Evolutionary conservation across 1,140 invertebrate genomes (phyloP), one percentile per base, ranked within the genome.

Genomic region (Microplitis demolitor): DNA sequence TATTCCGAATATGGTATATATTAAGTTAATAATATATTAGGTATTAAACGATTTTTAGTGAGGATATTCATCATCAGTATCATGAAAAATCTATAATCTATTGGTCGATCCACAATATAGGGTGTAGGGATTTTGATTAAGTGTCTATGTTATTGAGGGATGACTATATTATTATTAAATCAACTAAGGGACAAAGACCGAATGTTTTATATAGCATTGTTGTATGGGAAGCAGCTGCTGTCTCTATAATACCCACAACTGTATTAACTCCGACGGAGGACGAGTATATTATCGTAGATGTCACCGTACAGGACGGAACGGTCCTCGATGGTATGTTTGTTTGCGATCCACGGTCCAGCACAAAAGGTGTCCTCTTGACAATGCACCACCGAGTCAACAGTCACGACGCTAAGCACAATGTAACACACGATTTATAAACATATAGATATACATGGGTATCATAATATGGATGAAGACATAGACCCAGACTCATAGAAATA

Each of bases 141-240:
- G 39, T 85, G 79, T 76, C 78, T 58, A 4, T 13, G 24, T 16
- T 58, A 11, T 58, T 78, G 74, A 71, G 74, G 74, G 81, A 84
- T 79, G 79, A 83, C 82, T 84, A 84, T 79, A 85, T 86, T 85
- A 87, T 84, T 87, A 85, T 80, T 77, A 80, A 84, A 83, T 78
- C 73, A 61, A 77, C 79, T 76, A 83, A 77, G 78, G 72, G 62
- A 71, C 35, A 13, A 16, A 67, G 74, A 62, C 77, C 72, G 75
- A 31, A 58, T 58, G 24, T 58, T 45, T 45, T 45, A 45, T 45
- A 11, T 45, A 11, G 14, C 9, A 62, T 69, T 69, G 68, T 69
- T 37, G 33, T 5, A n/a, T 13, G 14, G 24, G 45, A 69, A 69
- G 68, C 68, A 61, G 68, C 68, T 69, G 68, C 56, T 5, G 53